Evolutionary conservation across 2,113 vertebrate species (phyloP).

Genomic region (Madoqua kirkii): DNA sequence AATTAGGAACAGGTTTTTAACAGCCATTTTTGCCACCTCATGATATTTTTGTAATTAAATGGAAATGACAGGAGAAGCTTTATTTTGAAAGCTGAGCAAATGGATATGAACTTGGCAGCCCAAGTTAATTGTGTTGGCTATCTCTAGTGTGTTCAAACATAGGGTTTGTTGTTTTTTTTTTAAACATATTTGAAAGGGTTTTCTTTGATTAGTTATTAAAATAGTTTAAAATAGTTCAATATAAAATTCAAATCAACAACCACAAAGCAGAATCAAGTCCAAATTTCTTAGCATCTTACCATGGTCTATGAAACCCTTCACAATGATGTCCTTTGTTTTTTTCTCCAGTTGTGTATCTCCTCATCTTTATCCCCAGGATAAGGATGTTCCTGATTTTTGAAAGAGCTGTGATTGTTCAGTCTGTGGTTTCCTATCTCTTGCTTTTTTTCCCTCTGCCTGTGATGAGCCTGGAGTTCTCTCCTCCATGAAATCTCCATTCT

Average conservation of each 20-base stretch:
- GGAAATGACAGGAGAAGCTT: not conserved
- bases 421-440: not conserved
- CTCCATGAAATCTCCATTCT: not conserved
- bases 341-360: not conserved
- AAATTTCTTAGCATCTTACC: not conserved
- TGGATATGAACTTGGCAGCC: not conserved
- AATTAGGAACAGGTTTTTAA: slow-evolving; percentile 35
- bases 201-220: not conserved
- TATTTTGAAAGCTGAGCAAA: not conserved
- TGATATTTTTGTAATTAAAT: slow-evolving; percentile 14
- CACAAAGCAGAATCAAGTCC: not conserved
- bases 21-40: not conserved
- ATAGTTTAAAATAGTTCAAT: not conserved
- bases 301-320: not conserved
- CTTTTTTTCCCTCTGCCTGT: not conserved
- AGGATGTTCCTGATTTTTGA: not conserved
- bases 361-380: not conserved
- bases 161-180: not conserved
- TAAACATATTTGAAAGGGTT: not conserved
- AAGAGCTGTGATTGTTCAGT: not conserved
- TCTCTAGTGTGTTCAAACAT: not conserved
- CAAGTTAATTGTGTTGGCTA: not conserved
- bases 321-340: not conserved
- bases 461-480: not conserved
- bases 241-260: slow-evolving; percentile 4